Base-by-base conservation (phyloP, 1,140 invertebrate genomes). In the Habropoda laboriosa region DNA sequence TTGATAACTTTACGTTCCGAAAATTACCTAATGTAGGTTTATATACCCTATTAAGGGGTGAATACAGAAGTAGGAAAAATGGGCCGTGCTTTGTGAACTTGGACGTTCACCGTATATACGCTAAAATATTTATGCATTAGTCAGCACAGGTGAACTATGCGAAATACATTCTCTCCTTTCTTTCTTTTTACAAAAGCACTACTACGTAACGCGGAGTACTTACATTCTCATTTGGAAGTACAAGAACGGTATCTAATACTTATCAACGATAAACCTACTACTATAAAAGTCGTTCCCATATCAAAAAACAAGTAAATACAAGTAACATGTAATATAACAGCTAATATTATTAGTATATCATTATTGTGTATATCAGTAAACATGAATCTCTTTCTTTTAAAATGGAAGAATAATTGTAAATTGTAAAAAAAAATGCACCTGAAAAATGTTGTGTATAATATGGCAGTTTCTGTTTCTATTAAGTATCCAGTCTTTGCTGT, bases 51-150 rank as follows among this genome's bases (percentile, higher is more conserved):
- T 78, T 78, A 16, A 49, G 35, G 75, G 75, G 24, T 71, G 42
- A 60, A 60, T 78, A 78, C 75, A 60, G 75, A 78, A 78, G 16
- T 78, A 78, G 75, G 75, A 78, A 78, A 71, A 78, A 71, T 78
- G 75, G 75, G 75, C 75, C 75, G 75, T 78, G 75, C 75, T 71
- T 78, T 32, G 75, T 71, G 75, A 78, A 78, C 75, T 13, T 78
- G 35, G 21, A 30, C 13, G 66, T 70, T 60, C 67, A 70, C 35
- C 42, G 21, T 60, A 51, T 77, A 77, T 71, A 78, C 21, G 45
- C 67, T 78, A 78, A 71, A 78, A 78, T 78, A 78, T 71, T 60
- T 78, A 78, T 61, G 42, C 35, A 32, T 71, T 78, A 71, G 24
- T 78, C 45, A n/a, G 75, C 67, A 71, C 75, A 51, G 45, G 42